These are phyloP conservation scores for Papilio elwesi DNA, from an alignment of 2,888 invertebrate genomes.

Conservation along the genomic window DNA sequence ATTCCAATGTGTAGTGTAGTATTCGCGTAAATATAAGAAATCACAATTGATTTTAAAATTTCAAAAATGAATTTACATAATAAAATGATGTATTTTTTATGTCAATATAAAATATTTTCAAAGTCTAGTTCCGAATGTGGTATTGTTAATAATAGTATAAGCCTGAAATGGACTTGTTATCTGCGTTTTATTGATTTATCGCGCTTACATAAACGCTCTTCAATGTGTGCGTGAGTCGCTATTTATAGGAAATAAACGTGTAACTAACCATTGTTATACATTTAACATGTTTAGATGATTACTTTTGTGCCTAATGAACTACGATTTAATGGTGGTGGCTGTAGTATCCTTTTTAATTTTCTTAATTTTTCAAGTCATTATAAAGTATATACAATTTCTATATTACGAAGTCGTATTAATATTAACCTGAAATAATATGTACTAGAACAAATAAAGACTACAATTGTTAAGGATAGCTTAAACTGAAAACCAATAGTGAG, in stretches of 20 bases:
- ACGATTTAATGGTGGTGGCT: not conserved
- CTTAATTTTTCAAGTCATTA: too few relatives aligned
- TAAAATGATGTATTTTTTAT: not conserved
- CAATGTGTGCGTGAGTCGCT: conserved; percentile 12
- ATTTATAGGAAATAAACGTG: conserved; percentile 29
- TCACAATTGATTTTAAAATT: not conserved
- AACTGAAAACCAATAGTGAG: not conserved
- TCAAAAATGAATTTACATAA: not conserved
- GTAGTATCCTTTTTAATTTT: not conserved
- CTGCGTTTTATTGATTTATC: conserved; percentile 38
- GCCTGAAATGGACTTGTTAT: conserved; percentile 28
- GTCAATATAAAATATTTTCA: not conserved
- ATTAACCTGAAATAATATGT: too few relatives aligned
- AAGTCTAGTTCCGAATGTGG: conserved; percentile 10
- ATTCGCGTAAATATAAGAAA: too few relatives aligned
- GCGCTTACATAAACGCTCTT: conserved; percentile 17
- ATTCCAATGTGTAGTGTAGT: too few relatives aligned
- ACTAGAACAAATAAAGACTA: not conserved
- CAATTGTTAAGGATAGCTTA: conserved; percentile 7
- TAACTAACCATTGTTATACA: conserved; percentile 32
- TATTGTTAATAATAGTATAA: conserved; percentile 33
- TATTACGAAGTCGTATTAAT: too few relatives aligned
- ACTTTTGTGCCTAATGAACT: conserved; percentile 6
- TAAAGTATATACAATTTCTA: too few relatives aligned
- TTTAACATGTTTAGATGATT: conserved; percentile 12